A percentile compares a stretch with the other conserved stretches of the same genome.
phyloP scores from a whole-genome alignment of 2,888 invertebrate genomes.

The Adelphocoris suturalis region DNA sequence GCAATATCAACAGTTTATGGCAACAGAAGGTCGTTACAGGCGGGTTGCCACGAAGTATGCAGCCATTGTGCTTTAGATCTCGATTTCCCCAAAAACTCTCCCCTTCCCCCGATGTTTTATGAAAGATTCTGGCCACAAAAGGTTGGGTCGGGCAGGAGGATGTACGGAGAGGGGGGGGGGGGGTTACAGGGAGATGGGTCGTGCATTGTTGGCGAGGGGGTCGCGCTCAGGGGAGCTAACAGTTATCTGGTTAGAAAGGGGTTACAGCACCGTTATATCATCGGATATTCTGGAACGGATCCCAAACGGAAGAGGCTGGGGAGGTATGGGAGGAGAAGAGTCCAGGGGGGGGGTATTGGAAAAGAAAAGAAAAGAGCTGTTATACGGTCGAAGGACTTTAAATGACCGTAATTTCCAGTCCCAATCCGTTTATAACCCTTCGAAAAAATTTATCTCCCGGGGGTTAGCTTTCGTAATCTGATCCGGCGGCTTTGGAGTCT shows the following conservation, averaged over 20 bases:
- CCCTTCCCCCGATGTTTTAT: neutral
- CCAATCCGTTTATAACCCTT: neutral
- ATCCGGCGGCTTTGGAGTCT: neutral
- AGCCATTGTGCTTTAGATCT: neutral
- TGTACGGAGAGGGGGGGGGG: too few species aligned
- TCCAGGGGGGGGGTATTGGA: neutral
- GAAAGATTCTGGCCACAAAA: constrained; percentile 14
- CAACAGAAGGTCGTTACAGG: constrained; percentile 22
- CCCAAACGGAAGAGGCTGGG: neutral
- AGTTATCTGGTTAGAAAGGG: constrained; percentile 11
- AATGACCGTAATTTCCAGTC: constrained; percentile 28
- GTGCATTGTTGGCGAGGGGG: neutral
- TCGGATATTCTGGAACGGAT: constrained; percentile 21
- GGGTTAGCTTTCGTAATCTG: neutral
- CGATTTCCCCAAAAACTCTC: neutral
- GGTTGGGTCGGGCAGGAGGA: neutral
- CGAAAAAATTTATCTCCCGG: neutral
- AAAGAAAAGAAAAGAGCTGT: neutral
- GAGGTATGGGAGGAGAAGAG: too few species aligned
- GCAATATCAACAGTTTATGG: constrained; percentile 19
- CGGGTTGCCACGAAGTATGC: neutral
- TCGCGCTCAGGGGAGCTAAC: neutral
- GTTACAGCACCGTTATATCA: constrained; percentile 25
- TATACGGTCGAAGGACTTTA: constrained; percentile 1
- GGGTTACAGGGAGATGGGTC: too few species aligned